Conservation (phyloP, 2,888 invertebrate species). For the Tinea pellionella region DNA sequence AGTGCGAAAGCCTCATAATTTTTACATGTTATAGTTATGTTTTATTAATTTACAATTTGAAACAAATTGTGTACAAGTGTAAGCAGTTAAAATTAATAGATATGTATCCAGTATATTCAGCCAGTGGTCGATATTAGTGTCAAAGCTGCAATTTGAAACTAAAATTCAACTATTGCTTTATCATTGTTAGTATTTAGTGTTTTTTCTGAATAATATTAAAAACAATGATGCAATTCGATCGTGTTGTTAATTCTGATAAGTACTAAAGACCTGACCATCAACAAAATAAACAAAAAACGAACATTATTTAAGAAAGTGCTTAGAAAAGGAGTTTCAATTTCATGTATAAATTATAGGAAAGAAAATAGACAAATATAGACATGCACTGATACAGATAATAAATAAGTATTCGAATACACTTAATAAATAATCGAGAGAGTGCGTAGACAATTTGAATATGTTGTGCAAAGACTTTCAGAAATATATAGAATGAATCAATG, state of each 20-base stretch:
- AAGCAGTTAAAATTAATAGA: background rate
- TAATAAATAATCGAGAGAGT: background rate
- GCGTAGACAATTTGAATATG: background rate
- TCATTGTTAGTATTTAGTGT: slow-evolving; percentile 9
- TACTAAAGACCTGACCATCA: background rate
- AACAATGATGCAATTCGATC: slow-evolving; percentile 47
- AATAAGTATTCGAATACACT: background rate
- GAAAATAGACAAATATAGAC: background rate
- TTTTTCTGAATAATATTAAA: slow-evolving; percentile 16
- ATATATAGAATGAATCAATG: background rate
- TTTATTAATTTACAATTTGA: slow-evolving; percentile 29
- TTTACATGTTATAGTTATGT: slow-evolving; percentile 52
- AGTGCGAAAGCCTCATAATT: slow-evolving; percentile 56
- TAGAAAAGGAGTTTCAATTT: background rate
- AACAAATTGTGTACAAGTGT: slow-evolving; percentile 2
- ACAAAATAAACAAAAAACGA: background rate
- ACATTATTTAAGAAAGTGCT: background rate
- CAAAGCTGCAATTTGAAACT: background rate
- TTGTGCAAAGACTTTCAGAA: background rate
- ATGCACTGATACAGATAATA: background rate
- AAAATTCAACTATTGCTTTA: background rate
- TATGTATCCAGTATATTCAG: slow-evolving; percentile 5
- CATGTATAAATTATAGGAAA: slow-evolving; percentile 2
- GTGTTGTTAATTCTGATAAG: slow-evolving; percentile 39
- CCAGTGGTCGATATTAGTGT: slow-evolving; percentile 8